Evolutionary conservation across 2,797 vertebrate species (phyloP).

Genomic region (Muscicapa comitata): DNA sequence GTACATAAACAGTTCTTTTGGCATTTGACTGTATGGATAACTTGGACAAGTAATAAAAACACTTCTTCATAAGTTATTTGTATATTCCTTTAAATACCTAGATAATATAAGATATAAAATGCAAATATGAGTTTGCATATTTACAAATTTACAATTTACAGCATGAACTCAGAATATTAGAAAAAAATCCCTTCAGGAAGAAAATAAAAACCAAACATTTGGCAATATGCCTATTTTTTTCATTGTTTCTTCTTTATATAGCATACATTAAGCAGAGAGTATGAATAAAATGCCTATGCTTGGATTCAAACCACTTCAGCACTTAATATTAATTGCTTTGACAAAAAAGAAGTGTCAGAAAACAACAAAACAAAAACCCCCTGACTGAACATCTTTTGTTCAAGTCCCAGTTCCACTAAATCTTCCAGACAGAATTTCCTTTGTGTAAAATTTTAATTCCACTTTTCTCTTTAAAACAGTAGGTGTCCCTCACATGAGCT

Average conservation of each 20-base stretch:
- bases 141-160: not conserved
- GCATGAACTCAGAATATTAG: not conserved
- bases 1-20: not conserved
- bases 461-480: constrained; percentile 72
- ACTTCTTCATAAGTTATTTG: not conserved
- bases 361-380: constrained; percentile 19
- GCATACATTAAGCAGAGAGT: not conserved
- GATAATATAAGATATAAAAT: too few relatives aligned
- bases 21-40: not conserved
- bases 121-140: not conserved
- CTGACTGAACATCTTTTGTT: constrained; percentile 62
- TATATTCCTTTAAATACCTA: too few relatives aligned
- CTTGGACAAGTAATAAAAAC: not conserved
- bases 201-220: not conserved
- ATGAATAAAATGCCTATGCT: constrained; percentile 43
- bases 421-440: constrained; percentile 73
- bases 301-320: constrained; percentile 22
- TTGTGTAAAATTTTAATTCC: constrained; percentile 75
- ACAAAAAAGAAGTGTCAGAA: constrained; percentile 65
- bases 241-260: not conserved
- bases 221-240: not conserved
- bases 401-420: constrained; percentile 64
- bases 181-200: not conserved
- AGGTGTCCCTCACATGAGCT: constrained; percentile 66
- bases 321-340: constrained; percentile 75